Percentiles rank a stretch among this genome's conserved stretches.
Evolutionary conservation across 2,888 invertebrate species (phyloP).

Genomic region (Acronicta alni): DNA sequence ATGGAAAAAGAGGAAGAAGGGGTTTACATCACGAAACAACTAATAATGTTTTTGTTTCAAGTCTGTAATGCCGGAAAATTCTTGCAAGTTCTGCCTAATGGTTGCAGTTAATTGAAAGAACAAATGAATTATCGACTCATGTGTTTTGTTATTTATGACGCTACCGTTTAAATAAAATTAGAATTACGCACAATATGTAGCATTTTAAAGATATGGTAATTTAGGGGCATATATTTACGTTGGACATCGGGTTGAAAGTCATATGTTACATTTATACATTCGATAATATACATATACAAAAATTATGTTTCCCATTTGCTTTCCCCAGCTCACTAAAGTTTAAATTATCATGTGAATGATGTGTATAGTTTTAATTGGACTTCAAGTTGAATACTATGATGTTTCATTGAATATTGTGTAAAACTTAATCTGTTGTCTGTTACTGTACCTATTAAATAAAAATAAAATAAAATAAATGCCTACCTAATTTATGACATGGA

Average conservation of each 20-base stretch:
- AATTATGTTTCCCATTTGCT: no score
- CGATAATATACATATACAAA: no score
- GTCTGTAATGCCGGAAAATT: constrained; percentile 36
- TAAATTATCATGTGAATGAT: no score
- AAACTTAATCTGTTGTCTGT: no score
- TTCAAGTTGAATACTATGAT: no score
- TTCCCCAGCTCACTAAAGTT: no score
- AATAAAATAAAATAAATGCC: no score
- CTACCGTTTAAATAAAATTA: constrained; percentile 14
- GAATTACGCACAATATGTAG: constrained; percentile 4
- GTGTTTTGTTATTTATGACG: constrained; percentile 11
- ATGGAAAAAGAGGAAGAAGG: constrained; percentile 34
- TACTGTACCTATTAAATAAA: no score
- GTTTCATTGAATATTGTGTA: no score
- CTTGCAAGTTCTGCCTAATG: constrained; percentile 32
- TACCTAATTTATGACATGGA: constrained; percentile 15
- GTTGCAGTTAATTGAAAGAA: constrained; percentile 42
- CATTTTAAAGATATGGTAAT: not conserved
- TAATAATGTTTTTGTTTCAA: constrained; percentile 29
- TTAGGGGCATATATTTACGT: not conserved
- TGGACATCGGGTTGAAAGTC: constrained; percentile 1
- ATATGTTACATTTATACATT: constrained; percentile 8
- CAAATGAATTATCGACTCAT: constrained; percentile 29
- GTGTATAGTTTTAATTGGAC: no score
- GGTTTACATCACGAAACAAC: constrained; percentile 34